phyloP scores from a whole-genome alignment of 1,140 invertebrate genomes.

The Callitettix versicolor region DNA sequence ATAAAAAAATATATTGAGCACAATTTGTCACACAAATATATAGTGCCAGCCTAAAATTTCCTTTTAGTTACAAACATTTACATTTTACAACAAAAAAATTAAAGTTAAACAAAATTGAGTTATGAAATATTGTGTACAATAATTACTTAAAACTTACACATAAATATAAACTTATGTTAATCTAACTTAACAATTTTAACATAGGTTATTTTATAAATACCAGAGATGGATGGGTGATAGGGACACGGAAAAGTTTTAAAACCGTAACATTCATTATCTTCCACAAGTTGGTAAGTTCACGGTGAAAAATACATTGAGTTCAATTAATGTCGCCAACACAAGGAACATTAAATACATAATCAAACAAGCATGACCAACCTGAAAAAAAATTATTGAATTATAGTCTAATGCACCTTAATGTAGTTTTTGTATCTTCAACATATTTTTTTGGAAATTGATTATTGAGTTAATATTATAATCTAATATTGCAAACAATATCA shows the following conservation, averaged over 20 bases:
- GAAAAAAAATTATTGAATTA: constrained; percentile 15
- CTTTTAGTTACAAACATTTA: too few relatives aligned
- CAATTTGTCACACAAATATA: too few relatives aligned
- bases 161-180: too few relatives aligned
- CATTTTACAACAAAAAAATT: too few relatives aligned
- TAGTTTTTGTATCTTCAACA: background rate
- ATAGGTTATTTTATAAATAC: too few relatives aligned
- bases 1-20: too few relatives aligned
- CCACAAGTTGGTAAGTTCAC: constrained; percentile 71
- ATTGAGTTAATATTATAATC: background rate
- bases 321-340: constrained; percentile 67
- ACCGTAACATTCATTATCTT: constrained; percentile 13
- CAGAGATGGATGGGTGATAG: too few relatives aligned
- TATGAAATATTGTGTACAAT: too few relatives aligned
- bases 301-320: constrained; percentile 76
- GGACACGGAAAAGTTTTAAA: background rate
- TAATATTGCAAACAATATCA: background rate
- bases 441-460: background rate
- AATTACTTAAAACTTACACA: too few relatives aligned
- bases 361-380: constrained; percentile 58
- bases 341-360: constrained; percentile 69
- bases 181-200: too few relatives aligned
- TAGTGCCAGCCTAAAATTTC: too few relatives aligned
- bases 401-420: constrained; percentile 4
- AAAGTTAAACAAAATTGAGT: too few relatives aligned